Evolutionary conservation across 2,113 vertebrate species (phyloP), one percentile per base, ranked within the genome.

Genomic region (Sisor rabdophorus): DNA sequence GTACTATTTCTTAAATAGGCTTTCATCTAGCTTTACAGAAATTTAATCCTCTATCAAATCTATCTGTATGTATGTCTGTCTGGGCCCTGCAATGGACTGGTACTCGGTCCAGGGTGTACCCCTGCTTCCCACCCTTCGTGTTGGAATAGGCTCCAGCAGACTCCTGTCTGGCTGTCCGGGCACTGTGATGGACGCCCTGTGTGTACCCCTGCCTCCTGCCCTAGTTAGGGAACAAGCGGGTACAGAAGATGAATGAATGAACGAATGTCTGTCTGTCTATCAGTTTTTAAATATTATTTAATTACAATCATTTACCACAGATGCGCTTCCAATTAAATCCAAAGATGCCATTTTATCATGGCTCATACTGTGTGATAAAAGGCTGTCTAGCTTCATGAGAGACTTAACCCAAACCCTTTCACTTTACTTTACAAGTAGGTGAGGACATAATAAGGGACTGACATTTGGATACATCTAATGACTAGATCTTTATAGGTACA

Each of bases 381-480:
- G 15, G 26, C n/a, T 44, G 16, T 4, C 50, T 40, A 22, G 19
- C 17, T 71, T 78, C 24, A 64, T 78, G 71, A 44, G n/a, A 71
- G 76, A 58, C 71, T 60, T 56, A 50, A 28, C 56, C 56, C 36
- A 20, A 73, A 47, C 7, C 32, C 61, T 26, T 77, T 53, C 28
- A 50, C 58, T 32, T 44, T 44, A 22, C 36, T 76, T 79, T 77
- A 80, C 75, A 59, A 71, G 80, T 81, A 78, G 80, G 73, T 75
- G 82, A 77, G 59, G 53, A 67, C 73, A 28, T 58, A 22, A 48
- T 76, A 77, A 77, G 70, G 28, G 11, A 60, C 36, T 48, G 53
- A 65, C n/a, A 50, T 72, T 84, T 64, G 47, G 76, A 77, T 59
- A 73, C 15, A 65, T 56, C 40, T 59, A 80, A 79, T 71, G 70